These are phyloP conservation scores for Orycteropus afer DNA, from an alignment of 2,113 vertebrate genomes.

Conservation along the genomic window DNA sequence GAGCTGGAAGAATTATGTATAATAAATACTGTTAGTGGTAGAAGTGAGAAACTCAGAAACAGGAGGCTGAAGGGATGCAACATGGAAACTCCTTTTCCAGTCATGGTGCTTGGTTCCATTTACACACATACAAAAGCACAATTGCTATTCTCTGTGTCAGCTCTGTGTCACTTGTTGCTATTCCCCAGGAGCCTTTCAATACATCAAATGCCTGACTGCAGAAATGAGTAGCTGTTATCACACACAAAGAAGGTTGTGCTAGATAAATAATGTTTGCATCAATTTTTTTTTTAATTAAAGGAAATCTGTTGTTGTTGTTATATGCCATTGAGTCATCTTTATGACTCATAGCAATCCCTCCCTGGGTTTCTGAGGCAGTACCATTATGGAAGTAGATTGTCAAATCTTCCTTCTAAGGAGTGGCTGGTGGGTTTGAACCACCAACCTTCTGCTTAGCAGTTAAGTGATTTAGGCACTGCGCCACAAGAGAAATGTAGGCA, in stretches of 20 bases:
- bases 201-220: not conserved
- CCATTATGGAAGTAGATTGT: too few species aligned
- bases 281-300: not conserved
- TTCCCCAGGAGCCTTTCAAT: not conserved
- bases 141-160: too few species aligned
- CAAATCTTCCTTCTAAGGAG: too few species aligned
- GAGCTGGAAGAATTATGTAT: not conserved
- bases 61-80: not conserved
- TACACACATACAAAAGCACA: not conserved
- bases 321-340: too few species aligned
- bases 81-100: not conserved
- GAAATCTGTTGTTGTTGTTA: too few species aligned
- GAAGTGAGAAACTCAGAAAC: not conserved
- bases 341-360: too few species aligned
- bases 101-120: not conserved
- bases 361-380: too few species aligned
- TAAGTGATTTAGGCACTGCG: not conserved
- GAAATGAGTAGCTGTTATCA: not conserved
- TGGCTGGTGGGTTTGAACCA: too few species aligned
- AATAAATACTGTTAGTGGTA: not conserved
- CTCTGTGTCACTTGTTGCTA: not conserved
- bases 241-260: not conserved
- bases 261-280: not conserved
- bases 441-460: too few species aligned
- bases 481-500: not conserved